Percentiles rank a stretch among this genome's conserved stretches.
Evolutionary conservation across 2,888 invertebrate species (phyloP).

Genomic region (Ichneumoninae sp.): DNA sequence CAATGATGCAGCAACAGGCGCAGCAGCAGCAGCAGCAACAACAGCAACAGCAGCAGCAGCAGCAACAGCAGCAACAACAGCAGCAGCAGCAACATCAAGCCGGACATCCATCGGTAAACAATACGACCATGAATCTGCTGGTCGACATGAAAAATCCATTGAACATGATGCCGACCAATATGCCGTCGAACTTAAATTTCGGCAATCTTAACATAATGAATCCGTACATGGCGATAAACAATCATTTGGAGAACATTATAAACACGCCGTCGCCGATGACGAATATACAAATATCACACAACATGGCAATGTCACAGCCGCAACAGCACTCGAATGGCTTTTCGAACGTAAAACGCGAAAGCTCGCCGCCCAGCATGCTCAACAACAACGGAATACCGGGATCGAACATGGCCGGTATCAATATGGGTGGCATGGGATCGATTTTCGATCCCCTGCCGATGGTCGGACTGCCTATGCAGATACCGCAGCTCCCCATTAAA

Average conservation of each 20-base stretch:
- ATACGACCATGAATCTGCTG: conserved; percentile 77
- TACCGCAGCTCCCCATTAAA: conserved; percentile 85
- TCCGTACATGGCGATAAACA: conserved; percentile 79
- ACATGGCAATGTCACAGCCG: conserved; percentile 75
- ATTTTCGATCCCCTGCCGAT: conserved; percentile 88
- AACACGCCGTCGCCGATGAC: conserved; percentile 76
- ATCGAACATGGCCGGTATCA: conserved; percentile 84
- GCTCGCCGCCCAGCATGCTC: conserved; percentile 82
- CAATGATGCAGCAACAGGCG: conserved; percentile 64
- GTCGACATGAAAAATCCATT: conserved; percentile 79
- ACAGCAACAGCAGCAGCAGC: conserved; percentile 61
- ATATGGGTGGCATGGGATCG: conserved; percentile 86
- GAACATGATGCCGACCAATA: conserved; percentile 78
- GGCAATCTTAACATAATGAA: conserved; percentile 79
- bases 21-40: conserved; percentile 61
- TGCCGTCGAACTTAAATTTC: conserved; percentile 79
- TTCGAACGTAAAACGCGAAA: conserved; percentile 84
- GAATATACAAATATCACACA: conserved; percentile 80
- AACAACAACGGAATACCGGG: conserved; percentile 85
- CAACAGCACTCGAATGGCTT: conserved; percentile 84
- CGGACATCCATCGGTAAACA: conserved; percentile 72
- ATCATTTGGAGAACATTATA: conserved; percentile 80
- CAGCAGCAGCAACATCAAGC: conserved; percentile 63
- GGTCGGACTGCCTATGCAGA: conserved; percentile 82
- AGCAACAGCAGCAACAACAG: conserved; percentile 63